phyloP scores from a whole-genome alignment of 2,113 vertebrate genomes.

The Myotis yumanensis region DNA sequence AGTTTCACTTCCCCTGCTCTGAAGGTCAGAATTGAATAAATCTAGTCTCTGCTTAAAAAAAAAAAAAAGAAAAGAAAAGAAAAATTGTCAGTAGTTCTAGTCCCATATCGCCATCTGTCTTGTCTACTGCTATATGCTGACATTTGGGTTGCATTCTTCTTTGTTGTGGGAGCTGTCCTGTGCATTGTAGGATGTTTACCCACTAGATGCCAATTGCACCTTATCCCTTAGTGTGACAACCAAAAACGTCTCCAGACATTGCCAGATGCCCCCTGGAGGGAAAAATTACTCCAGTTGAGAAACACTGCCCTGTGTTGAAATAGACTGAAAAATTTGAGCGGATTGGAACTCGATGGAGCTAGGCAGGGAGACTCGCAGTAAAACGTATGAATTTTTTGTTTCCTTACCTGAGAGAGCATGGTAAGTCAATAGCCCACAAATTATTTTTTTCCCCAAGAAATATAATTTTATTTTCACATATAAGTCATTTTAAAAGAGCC shows the following conservation, averaged over 20 bases:
- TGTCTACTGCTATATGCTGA: not conserved
- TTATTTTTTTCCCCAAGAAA: not conserved
- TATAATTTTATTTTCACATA: not conserved
- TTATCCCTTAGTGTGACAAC: not conserved
- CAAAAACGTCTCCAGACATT: not conserved
- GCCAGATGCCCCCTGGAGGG: not conserved
- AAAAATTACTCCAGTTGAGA: not conserved
- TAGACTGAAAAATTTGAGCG: not conserved
- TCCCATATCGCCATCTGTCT: not conserved
- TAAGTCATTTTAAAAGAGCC: not conserved
- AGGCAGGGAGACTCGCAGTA: not conserved
- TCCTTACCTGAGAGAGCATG: not conserved
- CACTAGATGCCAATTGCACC: too few species aligned
- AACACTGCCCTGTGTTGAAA: not conserved
- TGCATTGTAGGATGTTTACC: not conserved
- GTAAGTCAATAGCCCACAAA: not conserved
- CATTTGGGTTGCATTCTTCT: not conserved
- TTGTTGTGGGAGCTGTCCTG: not conserved
- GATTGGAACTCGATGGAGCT: not conserved
- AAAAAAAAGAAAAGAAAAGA: not conserved
- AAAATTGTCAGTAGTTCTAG: not conserved
- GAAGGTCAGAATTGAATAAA: constrained; percentile 31
- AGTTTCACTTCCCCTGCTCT: not conserved
- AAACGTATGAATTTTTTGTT: not conserved
- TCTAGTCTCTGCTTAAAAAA: not conserved